Evolutionary conservation across 2,888 invertebrate species (phyloP), one percentile per base, ranked within the genome.

Genomic region (Troides oblongomaculatus): DNA sequence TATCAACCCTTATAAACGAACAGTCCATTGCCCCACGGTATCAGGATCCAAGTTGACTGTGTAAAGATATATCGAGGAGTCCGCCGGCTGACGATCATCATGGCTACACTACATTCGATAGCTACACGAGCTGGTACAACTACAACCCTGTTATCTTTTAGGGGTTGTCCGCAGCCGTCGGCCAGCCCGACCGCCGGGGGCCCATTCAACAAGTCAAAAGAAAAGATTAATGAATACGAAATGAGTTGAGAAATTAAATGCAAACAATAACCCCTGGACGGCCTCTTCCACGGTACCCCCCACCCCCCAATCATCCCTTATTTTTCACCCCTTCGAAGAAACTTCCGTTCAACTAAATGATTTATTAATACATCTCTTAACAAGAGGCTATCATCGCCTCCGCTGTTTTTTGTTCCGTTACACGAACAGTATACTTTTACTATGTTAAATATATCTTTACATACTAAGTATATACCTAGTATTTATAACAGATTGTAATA

Each of bases 191-290:
- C 39, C 39, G 39, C 39, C 39, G 39, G 21, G 21, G 21, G 10
- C 39, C 39, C n/a, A 39, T 66, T 56, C 61, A 36, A 66, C 60
- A 66, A 61, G 61, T 61, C 53, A 61, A 39, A 61, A 46, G 18
- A 61, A 36, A 56, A 61, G 23, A 67, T 67, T 62, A 67, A 67
- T 62, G 62, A 67, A 67, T 67, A 67, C 12, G 10, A 62, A 67
- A 67, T 67, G 39, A 67, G 67, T 57, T 67, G 57, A 6, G 67
- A 57, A 67, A 67, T 67, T 17, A 67, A 67, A 67, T 57, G 56
- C 67, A 67, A 67, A 67, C 67, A 62, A 50, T 17, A 21, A 2
- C 53, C 36, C 53, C 30, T 30, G 7, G 56, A 14, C 21, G 18
- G 58, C 36, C 60, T 12, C 30, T 39, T 23, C 6, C 50, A 17